These are phyloP conservation scores for Palythoa caribaeorum DNA, from an alignment of 92 coral and sea anemone species.

Conservation along the genomic window DNA sequence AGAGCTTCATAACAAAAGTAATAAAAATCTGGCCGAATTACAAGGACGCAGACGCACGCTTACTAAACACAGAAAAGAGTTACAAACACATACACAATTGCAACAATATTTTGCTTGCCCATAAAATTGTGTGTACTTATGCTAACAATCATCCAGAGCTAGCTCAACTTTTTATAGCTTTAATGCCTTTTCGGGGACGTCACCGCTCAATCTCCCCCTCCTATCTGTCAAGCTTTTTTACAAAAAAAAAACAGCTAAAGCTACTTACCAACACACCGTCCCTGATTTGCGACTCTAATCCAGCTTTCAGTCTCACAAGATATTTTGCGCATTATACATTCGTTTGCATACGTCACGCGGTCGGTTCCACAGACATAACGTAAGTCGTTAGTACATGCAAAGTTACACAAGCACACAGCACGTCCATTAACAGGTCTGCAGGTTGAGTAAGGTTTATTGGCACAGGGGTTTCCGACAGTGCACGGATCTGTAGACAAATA, in stretches of 20 bases:
- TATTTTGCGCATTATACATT: neutral
- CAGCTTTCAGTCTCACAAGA: neutral
- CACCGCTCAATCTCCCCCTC: too few species aligned
- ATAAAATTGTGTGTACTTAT: too few species aligned
- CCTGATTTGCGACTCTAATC: neutral
- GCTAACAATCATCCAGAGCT: too few species aligned
- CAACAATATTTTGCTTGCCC: too few species aligned
- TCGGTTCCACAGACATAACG: constrained; percentile 5
- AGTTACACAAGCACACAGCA: neutral
- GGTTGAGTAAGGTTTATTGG: neutral
- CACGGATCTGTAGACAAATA: neutral
- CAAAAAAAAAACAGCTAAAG: neutral
- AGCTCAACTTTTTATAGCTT: too few species aligned
- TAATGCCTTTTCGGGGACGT: too few species aligned
- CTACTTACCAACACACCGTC: neutral
- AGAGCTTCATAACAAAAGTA: too few species aligned
- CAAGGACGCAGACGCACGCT: too few species aligned
- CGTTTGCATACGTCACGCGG: constrained; percentile 1
- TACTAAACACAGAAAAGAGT: too few species aligned
- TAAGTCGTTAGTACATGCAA: neutral
- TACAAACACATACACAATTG: too few species aligned
- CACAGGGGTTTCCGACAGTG: neutral
- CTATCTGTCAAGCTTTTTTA: too few species aligned
- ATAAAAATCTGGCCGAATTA: too few species aligned
- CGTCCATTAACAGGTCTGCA: neutral